Evolutionary conservation across 2,888 invertebrate genomes (phyloP).

Genomic region (Herminia tarsipennalis): DNA sequence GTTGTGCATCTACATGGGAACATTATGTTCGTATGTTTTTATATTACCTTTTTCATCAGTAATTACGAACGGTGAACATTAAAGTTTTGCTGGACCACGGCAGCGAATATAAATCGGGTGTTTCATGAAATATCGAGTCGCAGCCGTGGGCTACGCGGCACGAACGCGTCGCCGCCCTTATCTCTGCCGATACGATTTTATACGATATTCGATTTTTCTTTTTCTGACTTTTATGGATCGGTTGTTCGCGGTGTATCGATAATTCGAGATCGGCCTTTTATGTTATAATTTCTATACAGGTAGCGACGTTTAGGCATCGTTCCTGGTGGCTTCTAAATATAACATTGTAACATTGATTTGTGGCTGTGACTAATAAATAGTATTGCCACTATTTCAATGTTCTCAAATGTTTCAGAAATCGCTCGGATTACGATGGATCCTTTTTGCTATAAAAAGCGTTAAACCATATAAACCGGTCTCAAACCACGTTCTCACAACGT

Average conservation of each 20-base stretch:
- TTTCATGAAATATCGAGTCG: slow-evolving; percentile 82
- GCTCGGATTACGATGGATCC: slow-evolving; percentile 57
- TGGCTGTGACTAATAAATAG: slow-evolving; percentile 33
- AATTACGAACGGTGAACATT: slow-evolving; percentile 79
- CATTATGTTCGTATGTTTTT: slow-evolving; percentile 45
- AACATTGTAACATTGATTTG: slow-evolving; percentile 35
- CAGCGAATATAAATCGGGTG: slow-evolving; percentile 81
- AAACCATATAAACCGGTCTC: slow-evolving; percentile 72
- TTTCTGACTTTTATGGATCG: slow-evolving; percentile 82
- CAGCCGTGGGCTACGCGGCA: slow-evolving; percentile 79
- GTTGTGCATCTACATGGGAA: slow-evolving; percentile 31
- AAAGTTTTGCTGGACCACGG: slow-evolving; percentile 72
- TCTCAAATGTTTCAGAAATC: slow-evolving; percentile 54
- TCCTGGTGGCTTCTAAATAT: slow-evolving; percentile 43
- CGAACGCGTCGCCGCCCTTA: slow-evolving; percentile 76
- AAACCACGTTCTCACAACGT: slow-evolving; percentile 67
- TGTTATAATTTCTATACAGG: slow-evolving; percentile 65
- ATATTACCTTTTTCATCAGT: slow-evolving; percentile 66
- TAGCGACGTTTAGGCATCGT: slow-evolving; percentile 41
- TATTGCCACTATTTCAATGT: slow-evolving; percentile 42
- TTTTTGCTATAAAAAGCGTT: slow-evolving; percentile 74
- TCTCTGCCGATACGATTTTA: slow-evolving; percentile 81
- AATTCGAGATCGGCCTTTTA: slow-evolving; percentile 75
- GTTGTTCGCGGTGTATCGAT: slow-evolving; percentile 80
- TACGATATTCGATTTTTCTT: slow-evolving; percentile 79